These are phyloP conservation scores for Tympanuchus pallidicinctus DNA, from an alignment of 2,113 vertebrate species.

Conservation along the genomic window DNA sequence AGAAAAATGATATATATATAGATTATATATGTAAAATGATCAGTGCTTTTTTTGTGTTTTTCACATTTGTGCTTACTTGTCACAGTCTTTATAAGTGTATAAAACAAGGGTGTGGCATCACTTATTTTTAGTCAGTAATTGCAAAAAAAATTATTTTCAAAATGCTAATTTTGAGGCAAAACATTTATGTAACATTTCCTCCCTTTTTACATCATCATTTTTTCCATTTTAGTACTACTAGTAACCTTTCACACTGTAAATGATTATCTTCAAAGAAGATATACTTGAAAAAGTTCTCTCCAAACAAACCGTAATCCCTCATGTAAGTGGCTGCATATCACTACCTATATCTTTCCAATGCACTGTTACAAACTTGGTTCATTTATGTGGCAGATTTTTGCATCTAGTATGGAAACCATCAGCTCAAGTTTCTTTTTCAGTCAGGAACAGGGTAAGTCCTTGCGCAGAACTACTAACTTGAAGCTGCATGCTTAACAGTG, in stretches of 20 bases:
- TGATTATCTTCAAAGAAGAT: background rate
- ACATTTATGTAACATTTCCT: background rate
- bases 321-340: background rate
- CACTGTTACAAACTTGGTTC: background rate
- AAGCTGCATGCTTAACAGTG: background rate
- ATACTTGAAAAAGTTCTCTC: background rate
- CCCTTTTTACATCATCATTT: background rate
- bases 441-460: background rate
- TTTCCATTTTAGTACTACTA: background rate
- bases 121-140: background rate
- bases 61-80: background rate
- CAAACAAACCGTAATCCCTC: background rate
- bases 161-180: background rate
- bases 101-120: background rate
- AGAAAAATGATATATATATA: background rate
- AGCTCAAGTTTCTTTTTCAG: background rate
- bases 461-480: background rate
- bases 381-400: background rate
- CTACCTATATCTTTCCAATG: background rate
- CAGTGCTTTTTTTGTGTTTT: background rate
- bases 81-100: background rate
- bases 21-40: too few species aligned
- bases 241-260: background rate
- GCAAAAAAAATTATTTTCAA: background rate
- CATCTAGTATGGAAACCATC: background rate